Evolutionary conservation across 2,888 invertebrate genomes (phyloP).

Genomic region (Drosophila austrosaltans): DNA sequence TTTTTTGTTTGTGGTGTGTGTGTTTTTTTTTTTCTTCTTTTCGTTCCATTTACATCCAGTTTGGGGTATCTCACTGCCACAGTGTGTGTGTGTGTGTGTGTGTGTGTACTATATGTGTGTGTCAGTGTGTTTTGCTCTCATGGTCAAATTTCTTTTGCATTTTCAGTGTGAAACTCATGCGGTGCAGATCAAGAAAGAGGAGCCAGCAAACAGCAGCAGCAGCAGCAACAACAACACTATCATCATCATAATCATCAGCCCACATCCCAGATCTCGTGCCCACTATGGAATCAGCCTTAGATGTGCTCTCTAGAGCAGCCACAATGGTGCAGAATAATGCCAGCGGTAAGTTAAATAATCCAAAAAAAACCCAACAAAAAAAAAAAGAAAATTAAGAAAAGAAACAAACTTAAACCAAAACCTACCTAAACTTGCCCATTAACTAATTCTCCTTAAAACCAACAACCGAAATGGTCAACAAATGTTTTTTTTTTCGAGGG

Average conservation of each 20-base stretch:
- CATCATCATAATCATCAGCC: constrained; percentile 41
- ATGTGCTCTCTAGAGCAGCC: constrained; percentile 93
- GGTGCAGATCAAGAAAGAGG: constrained; percentile 62
- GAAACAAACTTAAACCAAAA: background rate
- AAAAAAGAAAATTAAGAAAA: no score
- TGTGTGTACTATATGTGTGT: background rate
- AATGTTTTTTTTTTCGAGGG: constrained; percentile 28
- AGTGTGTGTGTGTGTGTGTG: constrained; percentile 13
- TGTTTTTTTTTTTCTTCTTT: constrained; percentile 42
- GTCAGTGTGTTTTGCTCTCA: constrained; percentile 49
- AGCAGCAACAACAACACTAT: constrained; percentile 5
- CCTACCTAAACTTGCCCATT: constrained; percentile 43
- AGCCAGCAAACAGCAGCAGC: constrained; percentile 11
- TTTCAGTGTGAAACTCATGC: constrained; percentile 74
- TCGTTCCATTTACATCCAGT: constrained; percentile 71
- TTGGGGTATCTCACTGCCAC: constrained; percentile 32
- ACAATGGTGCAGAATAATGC: constrained; percentile 93
- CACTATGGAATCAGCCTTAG: constrained; percentile 91
- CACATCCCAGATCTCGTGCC: constrained; percentile 45
- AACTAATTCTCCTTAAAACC: constrained; percentile 62
- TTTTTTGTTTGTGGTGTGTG: constrained; percentile 35
- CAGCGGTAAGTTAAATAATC: constrained; percentile 76
- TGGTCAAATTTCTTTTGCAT: constrained; percentile 66
- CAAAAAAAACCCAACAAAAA: background rate
- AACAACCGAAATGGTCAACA: constrained; percentile 29